Percentiles rank a stretch among this genome's conserved stretches.
phyloP scores from a whole-genome alignment of 1,140 invertebrate species.

The Bombus superbus region DNA sequence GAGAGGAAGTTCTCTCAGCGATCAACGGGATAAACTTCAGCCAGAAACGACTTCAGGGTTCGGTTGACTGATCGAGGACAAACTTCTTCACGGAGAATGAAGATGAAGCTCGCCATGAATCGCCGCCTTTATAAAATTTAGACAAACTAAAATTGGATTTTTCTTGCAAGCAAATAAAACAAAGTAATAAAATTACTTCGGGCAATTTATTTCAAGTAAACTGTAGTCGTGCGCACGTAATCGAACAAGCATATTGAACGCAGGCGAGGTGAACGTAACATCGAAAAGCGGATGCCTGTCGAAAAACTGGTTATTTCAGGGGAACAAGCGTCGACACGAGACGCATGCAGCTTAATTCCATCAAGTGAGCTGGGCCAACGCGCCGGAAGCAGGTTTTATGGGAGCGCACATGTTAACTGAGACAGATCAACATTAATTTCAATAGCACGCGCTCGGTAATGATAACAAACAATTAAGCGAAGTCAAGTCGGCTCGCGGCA shows the following conservation, averaged over 20 bases:
- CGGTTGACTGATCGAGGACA: too few species aligned
- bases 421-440: constrained; percentile 83
- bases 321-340: constrained; percentile 52
- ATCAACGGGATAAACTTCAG: constrained; percentile 20
- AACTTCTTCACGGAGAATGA: too few species aligned
- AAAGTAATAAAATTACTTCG: neutral
- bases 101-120: too few species aligned
- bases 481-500: constrained; percentile 76
- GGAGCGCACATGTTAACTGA: constrained; percentile 78
- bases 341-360: constrained; percentile 81
- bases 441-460: constrained; percentile 82
- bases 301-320: constrained; percentile 40
- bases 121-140: too few species aligned
- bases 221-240: neutral
- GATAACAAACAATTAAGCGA: constrained; percentile 82
- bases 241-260: too few species aligned
- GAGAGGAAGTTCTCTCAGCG: constrained; percentile 59
- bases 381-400: constrained; percentile 82
- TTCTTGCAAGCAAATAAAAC: too few species aligned
- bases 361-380: constrained; percentile 73
- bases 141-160: too few species aligned
- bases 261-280: neutral
- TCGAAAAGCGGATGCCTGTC: neutral
- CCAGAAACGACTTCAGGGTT: neutral
- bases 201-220: neutral